Percentiles rank a stretch among this genome's conserved stretches.
phyloP scores from a whole-genome alignment of 2,113 vertebrate species.

The Procavia capensis region DNA sequence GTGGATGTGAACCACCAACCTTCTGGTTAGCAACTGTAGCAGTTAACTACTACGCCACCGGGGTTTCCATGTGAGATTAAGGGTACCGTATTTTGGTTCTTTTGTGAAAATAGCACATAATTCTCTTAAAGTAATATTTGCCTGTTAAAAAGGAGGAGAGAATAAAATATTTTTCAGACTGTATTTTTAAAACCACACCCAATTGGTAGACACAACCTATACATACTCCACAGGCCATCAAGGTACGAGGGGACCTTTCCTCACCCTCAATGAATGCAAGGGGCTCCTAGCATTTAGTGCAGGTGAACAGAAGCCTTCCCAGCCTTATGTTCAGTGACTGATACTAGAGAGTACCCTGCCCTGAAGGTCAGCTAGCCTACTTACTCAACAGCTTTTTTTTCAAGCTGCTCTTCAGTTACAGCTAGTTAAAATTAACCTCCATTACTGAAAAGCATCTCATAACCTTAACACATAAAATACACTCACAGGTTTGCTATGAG shows the following conservation, averaged over 20 bases:
- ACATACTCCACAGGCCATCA: background rate
- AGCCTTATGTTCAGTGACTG: background rate
- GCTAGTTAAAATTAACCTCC: constrained; percentile 5
- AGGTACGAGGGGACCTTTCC: background rate
- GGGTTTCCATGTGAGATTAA: background rate
- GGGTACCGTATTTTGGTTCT: background rate
- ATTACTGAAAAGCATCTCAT: background rate
- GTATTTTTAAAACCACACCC: background rate
- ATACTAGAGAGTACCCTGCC: background rate
- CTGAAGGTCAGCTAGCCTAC: background rate
- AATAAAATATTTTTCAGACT: background rate
- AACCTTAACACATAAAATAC: background rate
- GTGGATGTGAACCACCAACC: too few relatives aligned
- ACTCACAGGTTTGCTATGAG: background rate
- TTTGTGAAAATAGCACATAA: background rate
- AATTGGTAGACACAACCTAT: background rate
- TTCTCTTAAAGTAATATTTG: background rate
- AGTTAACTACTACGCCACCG: too few relatives aligned
- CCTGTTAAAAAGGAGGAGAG: background rate
- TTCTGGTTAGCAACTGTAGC: too few relatives aligned
- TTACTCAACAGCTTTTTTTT: background rate
- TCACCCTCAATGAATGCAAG: background rate
- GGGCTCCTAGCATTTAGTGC: background rate
- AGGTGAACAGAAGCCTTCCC: background rate
- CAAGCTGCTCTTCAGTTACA: background rate